Base-by-base conservation (phyloP, 2,888 invertebrate species). In the Cephus nigrinus region DNA sequence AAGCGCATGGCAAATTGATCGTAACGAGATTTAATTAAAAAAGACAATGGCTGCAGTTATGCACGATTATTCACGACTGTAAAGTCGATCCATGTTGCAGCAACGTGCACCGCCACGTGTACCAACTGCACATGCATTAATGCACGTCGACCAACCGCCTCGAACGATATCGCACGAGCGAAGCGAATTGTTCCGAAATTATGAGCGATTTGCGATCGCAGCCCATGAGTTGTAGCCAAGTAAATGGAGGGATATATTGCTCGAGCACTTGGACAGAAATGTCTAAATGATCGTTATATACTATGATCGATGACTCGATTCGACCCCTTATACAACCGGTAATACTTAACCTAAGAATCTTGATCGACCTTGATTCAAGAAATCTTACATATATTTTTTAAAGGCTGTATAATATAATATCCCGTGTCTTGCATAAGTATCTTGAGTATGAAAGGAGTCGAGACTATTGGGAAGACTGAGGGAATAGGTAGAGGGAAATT, bases 1-100 rank as follows among this genome's bases (percentile, higher is more conserved):
- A 35, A 83, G 80, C 80, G 80, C 77, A 75, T 79, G 80, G 81
- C 80, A 82, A 85, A 84, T 85, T 84, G 84, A 81, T 83, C 82
- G 84, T 84, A 84, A 82, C 83, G 82, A 84, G 83, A 78, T 82
- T 84, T 85, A 85, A 84, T 85, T 85, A 85, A 85, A 85, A 84
- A 85, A 84, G 85, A 84, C 84, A 84, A 84, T 84, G 82, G 82
- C 74, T 71, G 80, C 71, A 81, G 84, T 80, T 80, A 79, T 80
- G 82, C 77, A 76, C 81, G 80, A 85, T 85, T 85, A 85, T 83
- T 85, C 84, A 85, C 84, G 83, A 76, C 71, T 71, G 33, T 71
- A 71, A 71, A 71, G 71, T 71, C 71, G 33, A 71, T 71, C 12
- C 71, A 23, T 33, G 71, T 71, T 71, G 71, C 12, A 71, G 71